Evolutionary conservation across 1,140 invertebrate species (phyloP).

Genomic region (Drosophila fuyamai): DNA sequence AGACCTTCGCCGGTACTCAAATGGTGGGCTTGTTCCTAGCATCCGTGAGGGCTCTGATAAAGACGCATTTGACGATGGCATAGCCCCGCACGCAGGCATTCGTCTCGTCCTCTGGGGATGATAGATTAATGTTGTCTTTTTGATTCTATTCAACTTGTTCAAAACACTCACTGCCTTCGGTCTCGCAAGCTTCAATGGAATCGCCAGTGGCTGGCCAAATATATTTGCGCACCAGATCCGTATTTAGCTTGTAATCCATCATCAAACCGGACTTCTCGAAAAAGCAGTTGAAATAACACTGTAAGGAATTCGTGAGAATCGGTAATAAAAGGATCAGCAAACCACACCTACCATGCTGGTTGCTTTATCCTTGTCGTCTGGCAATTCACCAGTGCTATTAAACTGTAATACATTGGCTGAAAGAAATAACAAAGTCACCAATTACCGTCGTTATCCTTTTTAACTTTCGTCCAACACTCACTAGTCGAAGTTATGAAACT

Average conservation of each 20-base stretch:
- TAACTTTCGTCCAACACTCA: constrained; percentile 33
- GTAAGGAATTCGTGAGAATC: neutral
- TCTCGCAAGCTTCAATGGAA: constrained; percentile 69
- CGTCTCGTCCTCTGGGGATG: constrained; percentile 49
- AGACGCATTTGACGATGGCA: constrained; percentile 68
- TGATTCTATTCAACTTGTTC: neutral
- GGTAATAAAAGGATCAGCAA: no score
- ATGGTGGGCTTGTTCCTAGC: constrained; percentile 72
- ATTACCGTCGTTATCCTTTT: neutral
- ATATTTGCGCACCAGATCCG: constrained; percentile 57
- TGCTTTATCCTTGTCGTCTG: constrained; percentile 63
- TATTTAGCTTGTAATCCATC: constrained; percentile 73
- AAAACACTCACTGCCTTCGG: constrained; percentile 60
- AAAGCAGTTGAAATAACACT: constrained; percentile 80
- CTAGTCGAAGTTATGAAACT: constrained; percentile 73
- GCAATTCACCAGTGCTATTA: constrained; percentile 64
- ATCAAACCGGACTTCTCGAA: constrained; percentile 74
- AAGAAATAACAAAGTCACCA: neutral
- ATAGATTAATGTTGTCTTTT: neutral
- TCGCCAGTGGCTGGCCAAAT: constrained; percentile 79
- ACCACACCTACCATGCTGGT: constrained; percentile 71
- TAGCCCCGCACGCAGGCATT: constrained; percentile 72
- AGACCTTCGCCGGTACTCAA: constrained; percentile 15
- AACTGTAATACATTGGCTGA: constrained; percentile 67
- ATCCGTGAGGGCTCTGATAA: constrained; percentile 65